Evolutionary conservation across 2,113 vertebrate species (phyloP).

Genomic region (Anolis carolinensis): DNA sequence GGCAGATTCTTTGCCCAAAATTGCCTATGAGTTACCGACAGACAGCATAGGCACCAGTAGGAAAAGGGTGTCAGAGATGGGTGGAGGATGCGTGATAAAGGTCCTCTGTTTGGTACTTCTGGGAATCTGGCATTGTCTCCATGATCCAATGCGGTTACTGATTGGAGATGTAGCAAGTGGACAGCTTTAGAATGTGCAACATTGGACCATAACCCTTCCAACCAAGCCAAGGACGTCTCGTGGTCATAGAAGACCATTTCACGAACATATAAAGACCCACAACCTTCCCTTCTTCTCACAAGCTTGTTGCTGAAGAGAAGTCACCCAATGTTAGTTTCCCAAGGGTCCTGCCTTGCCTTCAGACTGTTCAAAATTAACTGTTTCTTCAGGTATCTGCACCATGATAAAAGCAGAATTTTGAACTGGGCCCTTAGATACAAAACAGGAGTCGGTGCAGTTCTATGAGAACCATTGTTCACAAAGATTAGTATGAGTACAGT

Average conservation of each 20-base stretch:
- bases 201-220: too few relatives aligned
- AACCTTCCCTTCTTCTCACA: background rate
- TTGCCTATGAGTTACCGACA: too few relatives aligned
- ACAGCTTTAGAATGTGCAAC: too few relatives aligned
- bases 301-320: background rate
- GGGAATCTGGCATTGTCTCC: background rate
- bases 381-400: background rate
- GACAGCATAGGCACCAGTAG: too few relatives aligned
- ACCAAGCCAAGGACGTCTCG: background rate
- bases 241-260: too few relatives aligned
- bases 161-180: too few relatives aligned
- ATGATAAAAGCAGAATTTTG: background rate
- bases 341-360: background rate
- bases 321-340: background rate
- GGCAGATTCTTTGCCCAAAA: too few relatives aligned
- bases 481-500: background rate
- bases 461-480: too few relatives aligned
- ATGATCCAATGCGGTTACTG: too few relatives aligned
- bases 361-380: background rate
- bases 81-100: too few relatives aligned
- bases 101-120: background rate
- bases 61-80: too few relatives aligned
- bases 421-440: background rate
- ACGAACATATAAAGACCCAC: background rate
- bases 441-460: background rate